Evolutionary conservation across 92 coral and sea anemone species (phyloP), one percentile per base, ranked within the genome.

Genomic region (Porites cylindrica): DNA sequence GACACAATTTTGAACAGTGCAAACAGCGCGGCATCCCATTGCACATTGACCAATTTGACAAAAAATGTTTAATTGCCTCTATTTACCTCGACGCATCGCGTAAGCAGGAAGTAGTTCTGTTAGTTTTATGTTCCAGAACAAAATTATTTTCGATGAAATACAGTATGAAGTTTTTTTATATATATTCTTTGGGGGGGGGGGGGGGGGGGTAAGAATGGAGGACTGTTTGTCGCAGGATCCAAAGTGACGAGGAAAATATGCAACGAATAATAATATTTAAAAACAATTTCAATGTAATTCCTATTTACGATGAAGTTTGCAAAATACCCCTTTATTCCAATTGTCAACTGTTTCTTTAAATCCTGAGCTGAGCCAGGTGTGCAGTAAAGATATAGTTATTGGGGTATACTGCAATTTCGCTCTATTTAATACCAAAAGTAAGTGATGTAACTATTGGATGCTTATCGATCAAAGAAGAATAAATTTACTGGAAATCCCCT

Each of bases 381-480:
- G 16, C 61, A 56, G 61, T 56, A 14, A 2, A 56, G 16, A 56
- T 3, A 75, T 23, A 13, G 62, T 10, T 53, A 43, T 9, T 3
- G 53, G 10, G 32, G 26, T 67, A 69, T 52, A 52, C 21, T 1
- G 26, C 24, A 13, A 23, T 47, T 7, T 10, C 11, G 13, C 61
- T 14, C 61, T 81, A 18, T 52, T 81, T 81, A 54, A 56, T 53
- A 64, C 17, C 14, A 11, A 3, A 76, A 54, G 17, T 24, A 1
- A 52, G 8, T 78, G 70, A 79, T 79, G 83, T 66, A 79, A 19
- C 66, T 78, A 43, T 19, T 19, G 60, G n/a, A 32, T 63, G 56
- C 24, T 53, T 1, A 19, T 26, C 23, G 11, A 10, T 8, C 24
- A 29, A 60, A 61, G 29, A 1, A 77, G 6, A 32, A 4, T 20